Base-by-base conservation (phyloP, 2,888 invertebrate genomes). In the Pachliopta kotzebuea region DNA sequence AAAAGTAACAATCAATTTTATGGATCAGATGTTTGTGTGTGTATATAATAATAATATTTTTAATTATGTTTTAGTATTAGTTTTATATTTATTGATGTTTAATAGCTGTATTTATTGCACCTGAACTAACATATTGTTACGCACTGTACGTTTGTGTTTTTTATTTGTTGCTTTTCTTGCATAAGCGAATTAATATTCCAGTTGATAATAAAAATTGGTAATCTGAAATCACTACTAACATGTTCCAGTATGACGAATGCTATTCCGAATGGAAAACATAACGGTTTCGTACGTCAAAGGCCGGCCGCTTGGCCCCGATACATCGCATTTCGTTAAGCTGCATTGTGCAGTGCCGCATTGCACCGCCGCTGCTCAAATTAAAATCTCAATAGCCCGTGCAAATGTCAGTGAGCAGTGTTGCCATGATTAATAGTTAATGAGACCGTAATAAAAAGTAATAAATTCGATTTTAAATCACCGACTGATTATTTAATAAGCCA, bases 291-390 rank as follows among this genome's bases (percentile, higher is more conserved):
- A 61, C 57, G 31, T 60, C 65, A 65, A 56, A 60, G 52, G 60
- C 26, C 6, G 42, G 55, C 45, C 24, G 64, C 56, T 55, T 37
- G 57, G 62, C 62, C 55, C 24, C 65, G 65, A 59, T 64, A 37
- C 60, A 61, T 45, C n/a, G 61, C 62, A 66, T 62, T 62, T 66
- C 62, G 65, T 55, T 58, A 62, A 66, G 62, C 65, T 62, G 65
- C 65, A 66, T 66, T 59, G 58, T 62, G 49, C 56, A 55, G 55
- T 62, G 29, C 65, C 62, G 65, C 65, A 66, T 66, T 66, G 65
- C 65, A 59, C 65, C 59, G 17, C 18, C 23, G 57, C 57, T 57
- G 45, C 24, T 57, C 65, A 42, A 66, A 55, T 66, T 66, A 62
- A 65, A 58, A 55, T 59, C 54, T 57, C 65, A 20, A 60, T 42